Evolutionary conservation across 2,113 vertebrate genomes (phyloP), one percentile per base, ranked within the genome.

Genomic region (Girardinichthys multiradiatus): DNA sequence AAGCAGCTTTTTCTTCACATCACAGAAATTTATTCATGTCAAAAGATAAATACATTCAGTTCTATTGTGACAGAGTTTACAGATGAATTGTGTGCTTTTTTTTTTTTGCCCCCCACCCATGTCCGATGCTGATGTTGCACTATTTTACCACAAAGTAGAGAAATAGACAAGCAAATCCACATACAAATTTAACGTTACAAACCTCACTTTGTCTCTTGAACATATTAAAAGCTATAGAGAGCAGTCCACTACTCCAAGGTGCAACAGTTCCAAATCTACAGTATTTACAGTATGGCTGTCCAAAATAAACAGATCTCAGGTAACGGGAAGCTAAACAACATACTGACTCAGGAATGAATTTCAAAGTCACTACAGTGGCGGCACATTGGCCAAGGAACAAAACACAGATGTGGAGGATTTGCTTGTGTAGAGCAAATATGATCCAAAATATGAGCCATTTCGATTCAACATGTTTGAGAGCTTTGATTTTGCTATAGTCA

Each of bases 21-120:
- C 86, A 92, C 89, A 89, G 66, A 74, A 79, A 86, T 94, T 93
- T 94, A 94, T 91, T 94, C 70, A 90, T 92, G 88, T 90, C 85
- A 94, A 94, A 94, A 94, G 90, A 85, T 84, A 88, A 92, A 91
- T 94, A 94, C 94, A 94, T 94, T 94, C 94, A 94, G 77, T 91
- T 92, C 82, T 89, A 94, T 87, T 65, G 75, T 92, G 89, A 92
- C 90, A 90, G 63, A 87, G 77, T 90, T 84, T 81, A 91, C 90
- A 91, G 70, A 66, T 90, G 72, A 89, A 66, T 81, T 31, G 64
- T 93, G 90, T 92, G 91, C 86, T 89, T 91, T 76, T 81, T 11
- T 51, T 69, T 42, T 14, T 24, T 24, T 33, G 19, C 33, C 24
- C 33, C 57, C 60, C 19, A n/a, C 45, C n/a, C n/a, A n/a, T n/a